Evolutionary conservation across 2,113 vertebrate genomes (phyloP), one percentile per base, ranked within the genome.

Genomic region (Eulemur macaco): DNA sequence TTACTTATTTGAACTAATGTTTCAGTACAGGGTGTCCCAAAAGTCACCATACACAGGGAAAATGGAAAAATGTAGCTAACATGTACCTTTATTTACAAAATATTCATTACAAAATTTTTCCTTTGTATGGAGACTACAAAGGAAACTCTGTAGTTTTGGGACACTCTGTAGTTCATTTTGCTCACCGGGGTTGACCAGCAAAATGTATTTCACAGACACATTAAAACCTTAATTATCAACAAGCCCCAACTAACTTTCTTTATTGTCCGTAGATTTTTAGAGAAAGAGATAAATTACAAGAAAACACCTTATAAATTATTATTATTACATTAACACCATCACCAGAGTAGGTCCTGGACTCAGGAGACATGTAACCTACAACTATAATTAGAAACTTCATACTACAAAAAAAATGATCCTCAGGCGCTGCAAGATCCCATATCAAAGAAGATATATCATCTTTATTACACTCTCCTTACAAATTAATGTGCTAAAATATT

Each of bases 151-250:
- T 54, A 54, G 52, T 20, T 54, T 54, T 54, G 17, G 52, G 52
- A 54, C 5, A 20, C 17, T 17, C 52, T 54, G 17, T 0, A 69
- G 50, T 89, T 71, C 42, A 85, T 91, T 94, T 85, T 87, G 82
- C 27, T 85, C 54, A 52, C 31, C 50, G 54, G 31, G 66, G 45
- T 1, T 50, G 6, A 71, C 15, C 18, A 88, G 15, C 2, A n/a
- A 87, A 52, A 15, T 80, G 20, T n/a, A 86, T 77, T 92, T 94
- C 47, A 94, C 3, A 91, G 47, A 85, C 12, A 80, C 6, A 87
- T 60, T 87, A 82, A 92, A 97, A 92, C 12, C 31, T 73, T 89
- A 84, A 92, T 92, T 96, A 94, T 54, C 50, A 85, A 91, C 5
- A 95, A 93, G 34, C 3, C 13, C 12, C 56, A 91, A 54, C 52